Conservation (phyloP, 2,888 invertebrate genomes). For the Adelphocoris suturalis region DNA sequence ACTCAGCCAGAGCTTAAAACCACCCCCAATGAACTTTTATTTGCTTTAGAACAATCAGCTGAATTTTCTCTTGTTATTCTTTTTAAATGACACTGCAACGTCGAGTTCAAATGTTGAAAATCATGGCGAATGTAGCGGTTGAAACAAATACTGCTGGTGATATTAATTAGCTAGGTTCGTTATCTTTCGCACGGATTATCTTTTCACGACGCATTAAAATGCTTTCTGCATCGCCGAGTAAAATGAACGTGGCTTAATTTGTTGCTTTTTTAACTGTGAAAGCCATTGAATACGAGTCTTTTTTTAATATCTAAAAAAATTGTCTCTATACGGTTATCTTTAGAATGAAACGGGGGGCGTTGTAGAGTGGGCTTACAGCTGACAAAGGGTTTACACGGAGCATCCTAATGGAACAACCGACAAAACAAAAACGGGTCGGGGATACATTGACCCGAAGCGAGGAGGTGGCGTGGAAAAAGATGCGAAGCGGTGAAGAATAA, state of each 20-base stretch:
- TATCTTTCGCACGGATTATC: constrained; percentile 3
- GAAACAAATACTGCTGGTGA: not conserved
- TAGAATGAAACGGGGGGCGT: not conserved
- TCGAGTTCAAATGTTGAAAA: no score
- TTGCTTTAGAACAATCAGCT: no score
- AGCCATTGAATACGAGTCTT: not conserved
- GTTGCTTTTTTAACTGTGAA: not conserved
- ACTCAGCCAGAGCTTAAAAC: no score
- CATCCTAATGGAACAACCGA: not conserved
- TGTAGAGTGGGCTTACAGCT: constrained; percentile 15
- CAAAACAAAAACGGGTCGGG: not conserved
- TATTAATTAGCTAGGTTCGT: constrained; percentile 10
- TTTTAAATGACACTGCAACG: no score
- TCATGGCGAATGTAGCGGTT: no score
- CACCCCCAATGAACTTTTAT: no score
- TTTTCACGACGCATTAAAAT: constrained; percentile 24
- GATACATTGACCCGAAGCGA: not conserved
- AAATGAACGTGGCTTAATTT: not conserved
- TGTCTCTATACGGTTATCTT: constrained; percentile 2
- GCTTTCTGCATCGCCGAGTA: not conserved
- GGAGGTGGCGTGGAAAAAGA: not conserved
- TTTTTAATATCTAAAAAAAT: not conserved
- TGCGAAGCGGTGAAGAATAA: not conserved
- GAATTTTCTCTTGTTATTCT: no score
- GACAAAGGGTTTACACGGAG: constrained; percentile 30